A percentile compares a stretch with the other conserved stretches of the same genome.
Conservation (phyloP, 2,113 vertebrate genomes). For the Sula dactylatra region DNA sequence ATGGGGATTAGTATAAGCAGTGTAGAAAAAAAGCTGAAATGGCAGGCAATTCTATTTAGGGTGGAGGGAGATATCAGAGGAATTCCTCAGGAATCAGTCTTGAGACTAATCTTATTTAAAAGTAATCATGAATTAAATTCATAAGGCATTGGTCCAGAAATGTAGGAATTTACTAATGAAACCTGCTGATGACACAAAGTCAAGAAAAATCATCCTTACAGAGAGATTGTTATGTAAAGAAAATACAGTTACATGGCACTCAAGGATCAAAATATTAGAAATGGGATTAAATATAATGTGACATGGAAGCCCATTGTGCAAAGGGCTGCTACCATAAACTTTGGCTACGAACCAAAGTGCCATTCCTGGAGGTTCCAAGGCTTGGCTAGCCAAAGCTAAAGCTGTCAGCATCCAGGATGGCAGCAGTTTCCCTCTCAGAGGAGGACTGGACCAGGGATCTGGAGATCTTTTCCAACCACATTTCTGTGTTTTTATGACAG, state of each 20-base stretch:
- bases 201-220: not conserved
- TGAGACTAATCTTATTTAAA: not conserved
- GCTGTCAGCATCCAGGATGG: not conserved
- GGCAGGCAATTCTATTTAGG: not conserved
- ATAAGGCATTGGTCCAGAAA: not conserved
- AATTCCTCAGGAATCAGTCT: not conserved
- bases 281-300: not conserved
- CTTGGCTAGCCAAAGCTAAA: not conserved
- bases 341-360: not conserved
- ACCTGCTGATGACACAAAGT: not conserved
- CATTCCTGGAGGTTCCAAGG: not conserved
- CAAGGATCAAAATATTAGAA: not conserved
- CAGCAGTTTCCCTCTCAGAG: not conserved
- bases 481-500: not conserved
- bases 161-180: not conserved
- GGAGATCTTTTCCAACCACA: not conserved
- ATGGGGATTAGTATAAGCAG: not conserved
- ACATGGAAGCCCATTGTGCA: not conserved
- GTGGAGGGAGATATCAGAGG: not conserved
- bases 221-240: not conserved
- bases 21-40: not conserved
- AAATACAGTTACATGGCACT: not conserved
- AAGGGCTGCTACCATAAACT: not conserved
- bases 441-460: not conserved
- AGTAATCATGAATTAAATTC: not conserved